Evolutionary conservation across 2,888 invertebrate genomes (phyloP).

Genomic region (Agriopis marginaria): DNA sequence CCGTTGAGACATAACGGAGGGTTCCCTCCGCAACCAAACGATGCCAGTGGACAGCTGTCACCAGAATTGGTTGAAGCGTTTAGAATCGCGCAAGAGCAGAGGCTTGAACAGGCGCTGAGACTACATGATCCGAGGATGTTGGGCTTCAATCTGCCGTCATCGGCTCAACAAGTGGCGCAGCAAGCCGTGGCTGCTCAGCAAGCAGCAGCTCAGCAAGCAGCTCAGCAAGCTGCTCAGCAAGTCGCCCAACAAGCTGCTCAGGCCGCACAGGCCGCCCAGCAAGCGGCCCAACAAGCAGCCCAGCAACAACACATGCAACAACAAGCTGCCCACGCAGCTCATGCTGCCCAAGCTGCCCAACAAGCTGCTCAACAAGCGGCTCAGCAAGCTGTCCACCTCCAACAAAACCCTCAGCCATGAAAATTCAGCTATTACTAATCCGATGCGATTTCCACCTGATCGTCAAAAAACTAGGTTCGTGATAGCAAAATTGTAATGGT

Average conservation of each 20-base stretch:
- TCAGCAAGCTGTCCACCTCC: constrained; percentile 84
- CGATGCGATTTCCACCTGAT: constrained; percentile 77
- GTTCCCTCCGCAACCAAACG: constrained; percentile 74
- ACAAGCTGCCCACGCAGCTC: constrained; percentile 31
- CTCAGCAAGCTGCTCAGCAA: constrained; percentile 66
- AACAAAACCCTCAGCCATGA: constrained; percentile 90
- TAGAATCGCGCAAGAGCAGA: constrained; percentile 91
- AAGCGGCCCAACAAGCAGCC: constrained; percentile 62
- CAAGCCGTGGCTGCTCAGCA: constrained; percentile 72
- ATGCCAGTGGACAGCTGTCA: constrained; percentile 86
- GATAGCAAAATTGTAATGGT: constrained; percentile 55
- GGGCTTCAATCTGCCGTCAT: constrained; percentile 89
- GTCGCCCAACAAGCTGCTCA: constrained; percentile 53
- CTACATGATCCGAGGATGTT: constrained; percentile 93
- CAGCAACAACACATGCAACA: constrained; percentile 76
- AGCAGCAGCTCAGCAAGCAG: constrained; percentile 57
- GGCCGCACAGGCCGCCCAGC: constrained; percentile 60
- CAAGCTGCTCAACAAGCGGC: constrained; percentile 81
- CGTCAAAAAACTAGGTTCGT: constrained; percentile 53
- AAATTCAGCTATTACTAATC: constrained; percentile 93
- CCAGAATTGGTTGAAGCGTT: constrained; percentile 91
- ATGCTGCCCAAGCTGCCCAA: constrained; percentile 69
- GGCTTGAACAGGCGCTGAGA: constrained; percentile 93
- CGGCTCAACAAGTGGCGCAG: constrained; percentile 77
- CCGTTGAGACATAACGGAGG: constrained; percentile 82